Conservation (phyloP, 1,140 invertebrate genomes). For the Laupala kohalensis region DNA sequence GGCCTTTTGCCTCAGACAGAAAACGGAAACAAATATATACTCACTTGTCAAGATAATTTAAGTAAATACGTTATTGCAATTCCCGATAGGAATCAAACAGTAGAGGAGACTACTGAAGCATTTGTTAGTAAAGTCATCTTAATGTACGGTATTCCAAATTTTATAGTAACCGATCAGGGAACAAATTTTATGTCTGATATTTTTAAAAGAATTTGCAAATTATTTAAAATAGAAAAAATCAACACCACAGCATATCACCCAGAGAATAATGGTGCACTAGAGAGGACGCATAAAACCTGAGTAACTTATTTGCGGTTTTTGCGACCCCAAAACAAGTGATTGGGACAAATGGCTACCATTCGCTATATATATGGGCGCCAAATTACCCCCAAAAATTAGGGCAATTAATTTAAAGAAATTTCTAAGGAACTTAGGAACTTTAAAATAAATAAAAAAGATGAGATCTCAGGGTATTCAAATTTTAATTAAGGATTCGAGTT, state of each 20-base stretch:
- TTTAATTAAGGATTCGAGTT: no score
- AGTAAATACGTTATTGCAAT: neutral
- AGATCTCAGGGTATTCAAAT: no score
- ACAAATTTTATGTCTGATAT: neutral
- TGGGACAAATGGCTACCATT: no score
- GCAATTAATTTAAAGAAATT: no score
- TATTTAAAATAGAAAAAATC: constrained; percentile 21
- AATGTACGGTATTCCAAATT: neutral
- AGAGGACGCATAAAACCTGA: constrained; percentile 23
- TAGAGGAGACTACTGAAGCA: neutral
- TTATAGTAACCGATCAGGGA: neutral
- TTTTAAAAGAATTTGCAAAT: constrained; percentile 15
- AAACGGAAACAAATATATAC: neutral
- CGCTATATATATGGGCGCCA: no score
- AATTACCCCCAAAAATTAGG: no score
- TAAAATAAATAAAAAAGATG: no score
- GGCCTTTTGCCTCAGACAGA: neutral
- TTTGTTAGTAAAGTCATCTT: neutral
- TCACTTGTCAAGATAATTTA: neutral
- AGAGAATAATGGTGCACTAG: constrained; percentile 25
- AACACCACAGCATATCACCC: constrained; percentile 23
- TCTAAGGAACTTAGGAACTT: no score
- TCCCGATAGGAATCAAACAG: neutral
- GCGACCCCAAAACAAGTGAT: no score
- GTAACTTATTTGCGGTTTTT: no score